These are phyloP conservation scores for Cenopis cana DNA, from an alignment of 2,888 invertebrate genomes.

Conservation along the genomic window DNA sequence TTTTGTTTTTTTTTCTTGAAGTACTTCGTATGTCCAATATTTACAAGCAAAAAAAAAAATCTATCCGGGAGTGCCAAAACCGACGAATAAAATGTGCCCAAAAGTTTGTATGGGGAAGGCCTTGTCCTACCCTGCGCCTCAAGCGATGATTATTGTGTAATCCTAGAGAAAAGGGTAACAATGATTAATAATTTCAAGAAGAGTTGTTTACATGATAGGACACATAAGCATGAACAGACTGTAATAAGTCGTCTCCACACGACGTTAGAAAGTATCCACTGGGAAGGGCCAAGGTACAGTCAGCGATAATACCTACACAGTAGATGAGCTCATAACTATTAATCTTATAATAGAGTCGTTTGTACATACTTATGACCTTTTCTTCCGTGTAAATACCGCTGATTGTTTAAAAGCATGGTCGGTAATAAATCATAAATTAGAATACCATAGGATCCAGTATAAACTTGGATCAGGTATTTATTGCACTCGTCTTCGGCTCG, in stretches of 20 bases:
- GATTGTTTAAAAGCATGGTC: neutral
- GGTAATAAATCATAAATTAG: neutral
- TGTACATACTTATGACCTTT: neutral
- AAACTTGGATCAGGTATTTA: neutral
- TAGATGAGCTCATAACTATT: neutral
- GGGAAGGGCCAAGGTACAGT: conserved; percentile 7
- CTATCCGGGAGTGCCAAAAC: too few species aligned
- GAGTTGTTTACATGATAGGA: too few species aligned
- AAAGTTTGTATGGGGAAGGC: too few species aligned
- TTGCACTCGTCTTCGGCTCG: neutral
- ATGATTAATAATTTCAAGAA: too few species aligned
- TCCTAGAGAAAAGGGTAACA: too few species aligned
- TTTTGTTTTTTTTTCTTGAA: too few species aligned
- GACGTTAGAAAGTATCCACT: neutral
- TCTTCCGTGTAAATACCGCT: neutral
- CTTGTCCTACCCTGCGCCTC: too few species aligned
- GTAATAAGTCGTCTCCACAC: neutral
- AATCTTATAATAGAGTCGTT: neutral
- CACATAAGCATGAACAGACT: too few species aligned
- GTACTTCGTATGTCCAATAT: too few species aligned
- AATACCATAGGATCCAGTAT: neutral
- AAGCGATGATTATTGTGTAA: too few species aligned
- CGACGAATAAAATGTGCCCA: too few species aligned
- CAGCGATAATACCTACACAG: neutral
- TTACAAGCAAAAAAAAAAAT: too few species aligned